Evolutionary conservation across 2,797 vertebrate species (phyloP), one percentile per base, ranked within the genome.

Genomic region (Melanotaenia trifasciata): DNA sequence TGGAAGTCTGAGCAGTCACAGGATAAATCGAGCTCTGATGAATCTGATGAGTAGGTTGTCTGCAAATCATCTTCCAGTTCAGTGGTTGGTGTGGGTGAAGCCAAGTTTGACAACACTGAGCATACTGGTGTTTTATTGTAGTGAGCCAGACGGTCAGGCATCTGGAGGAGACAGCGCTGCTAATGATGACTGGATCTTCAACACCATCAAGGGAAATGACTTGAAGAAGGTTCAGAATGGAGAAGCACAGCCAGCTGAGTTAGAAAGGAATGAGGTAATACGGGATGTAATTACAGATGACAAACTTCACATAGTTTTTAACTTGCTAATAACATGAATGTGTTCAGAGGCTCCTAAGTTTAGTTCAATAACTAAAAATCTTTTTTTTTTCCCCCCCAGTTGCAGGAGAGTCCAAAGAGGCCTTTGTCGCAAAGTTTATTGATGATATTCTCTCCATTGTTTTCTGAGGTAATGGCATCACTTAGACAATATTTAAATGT

Each of bases 1-100:
- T 99, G 98, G 98, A 99, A 98, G 76, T 91, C 96, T 0, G 96
- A 98, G 78, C 96, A 97, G 94, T 95, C 95, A 84, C 84, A 90
- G 94, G 2, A 90, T 2, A 94, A 96, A 81, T 98, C 97, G 74
- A 97, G 96, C 90, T 98, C 97, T 0, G 97, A 96, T 3, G 97
- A 97, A 14, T 99, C 97, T 0, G 98, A 99, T 26, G 95, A 92
- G 98, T 99, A 90, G 91, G 97, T 93, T 35, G 10, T 47, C 65
- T 35, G 18, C 36, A 35, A 40, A 10, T 64, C 45, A 13, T 20
- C 53, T 13, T 2, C 24, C 30, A 32, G 13, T 61, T 70, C 11
- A 40, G 10, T 11, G 24, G 3, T 30, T 32, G 28, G 13, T 1
- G 10, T 12, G 20, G 38, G 4, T 30, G 3, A 58, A 6, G 36